Base-by-base conservation (phyloP, 2,113 vertebrate genomes). In the Gobio gobio region DNA sequence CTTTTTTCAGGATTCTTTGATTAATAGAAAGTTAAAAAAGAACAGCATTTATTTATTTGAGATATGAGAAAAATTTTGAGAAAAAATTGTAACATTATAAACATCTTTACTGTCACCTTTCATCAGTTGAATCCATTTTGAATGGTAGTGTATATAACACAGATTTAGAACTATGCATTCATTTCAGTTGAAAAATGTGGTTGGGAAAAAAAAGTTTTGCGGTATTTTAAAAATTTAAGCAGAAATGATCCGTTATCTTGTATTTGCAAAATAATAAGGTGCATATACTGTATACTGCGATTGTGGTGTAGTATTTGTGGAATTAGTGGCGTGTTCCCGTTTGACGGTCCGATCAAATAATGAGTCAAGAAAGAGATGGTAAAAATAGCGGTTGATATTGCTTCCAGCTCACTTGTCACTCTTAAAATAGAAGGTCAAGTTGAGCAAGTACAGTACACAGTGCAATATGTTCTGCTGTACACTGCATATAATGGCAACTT, bases 371-470 rank as follows among this genome's bases (percentile, higher is more conserved):
- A 77, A 20, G 29, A 36, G 26, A 33, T 33, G 49, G 45, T 10
- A 76, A 76, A 77, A 77, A 51, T 12, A 12, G 2, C 5, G 49
- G 24, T 33, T 74, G 43, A 47, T 49, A 74, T 49, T 49, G 51
- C 74, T 51, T 56, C 74, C 24, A 56, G 49, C 56, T 56, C 56
- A 61, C 76, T 61, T 61, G 56, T 5, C 54, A 13, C 51, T 59
- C 54, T 78, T 58, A 36, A 78, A 78, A 78, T 58, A 78, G 73
- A 76, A 76, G 33, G 54, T 78, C 54, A 61, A 36, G 51, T 58
- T 40, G 33, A 59, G 56, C 56, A 14, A 56, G 12, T 22, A 36
- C 51, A 49, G 74, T 49, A 77, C 3, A 16, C 72, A 36, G 47
- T 54, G 29, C 43, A 33, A 24, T 33, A 54, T 76, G 47, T 33